Base-by-base conservation (phyloP, 1,140 invertebrate genomes). In the Philotrypesis tridentata region DNA sequence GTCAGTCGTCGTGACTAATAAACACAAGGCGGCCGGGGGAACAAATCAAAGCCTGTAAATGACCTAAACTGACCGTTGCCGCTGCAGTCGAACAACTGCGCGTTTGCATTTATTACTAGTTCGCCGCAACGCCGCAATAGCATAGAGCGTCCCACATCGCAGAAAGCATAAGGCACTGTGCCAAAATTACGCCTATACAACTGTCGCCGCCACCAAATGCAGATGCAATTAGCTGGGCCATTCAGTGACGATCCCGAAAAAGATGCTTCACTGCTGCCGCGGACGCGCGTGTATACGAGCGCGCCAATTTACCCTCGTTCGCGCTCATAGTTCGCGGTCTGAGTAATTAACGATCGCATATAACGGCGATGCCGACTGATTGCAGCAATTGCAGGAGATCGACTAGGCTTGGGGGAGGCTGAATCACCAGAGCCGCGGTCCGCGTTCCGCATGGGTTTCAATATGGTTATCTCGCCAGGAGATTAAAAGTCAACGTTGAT, bases 331-430 rank as follows among this genome's bases (percentile, higher is more conserved):
- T 55, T 55, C 67, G 25, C 9, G 14, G 12, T 7, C 8, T 7
- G 71, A 17, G 23, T 68, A 80, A 80, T 80, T 80, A 74, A 80
- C 33, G 60, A 33, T 31, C n/a, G 48, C 40, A 74, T 55, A 48
- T 60, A 65, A 74, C n/a, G 67, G 14, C 4, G 27, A 61, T 48
- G 48, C 68, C 29, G 71, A 74, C 48, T 80, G 74, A 80, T 80
- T 67, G 43, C 60, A 21, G 40, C 60, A 40, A 73, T 80, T 70
- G 78, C 21, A 27, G 9, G n/a, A 14, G 63, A 21, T 23, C 9
- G 67, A 67, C 4, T 37, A 37, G 77, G 68, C 27, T 23, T 31
- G 40, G 2, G 11, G 23, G n/a, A n/a, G n/a, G 43, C 70, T n/a
- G 14, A 72, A 80, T 72, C 55, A 73, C 43, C n/a, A 63, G n/a